phyloP scores from a whole-genome alignment of 1,140 invertebrate species.

The Steinernema khuongi region DNA sequence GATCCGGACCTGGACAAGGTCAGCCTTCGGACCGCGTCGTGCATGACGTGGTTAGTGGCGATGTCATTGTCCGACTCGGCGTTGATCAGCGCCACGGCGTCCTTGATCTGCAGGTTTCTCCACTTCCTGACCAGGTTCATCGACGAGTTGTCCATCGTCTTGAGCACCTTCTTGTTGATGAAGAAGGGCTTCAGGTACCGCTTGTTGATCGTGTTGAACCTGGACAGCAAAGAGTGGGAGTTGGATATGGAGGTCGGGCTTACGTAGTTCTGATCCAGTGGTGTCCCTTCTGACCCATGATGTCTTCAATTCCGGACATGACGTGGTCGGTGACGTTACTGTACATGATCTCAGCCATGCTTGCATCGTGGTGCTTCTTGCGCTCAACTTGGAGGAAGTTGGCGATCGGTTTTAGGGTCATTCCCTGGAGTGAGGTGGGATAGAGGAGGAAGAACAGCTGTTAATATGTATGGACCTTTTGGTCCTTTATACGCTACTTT shows the following conservation, averaged over 20 bases:
- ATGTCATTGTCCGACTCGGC: background rate
- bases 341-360: constrained; percentile 53
- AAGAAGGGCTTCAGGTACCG: constrained; percentile 46
- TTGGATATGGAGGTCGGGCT: constrained; percentile 21
- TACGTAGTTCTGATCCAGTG: constrained; percentile 51
- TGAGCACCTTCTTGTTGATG: constrained; percentile 42
- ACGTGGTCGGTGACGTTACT: constrained; percentile 50
- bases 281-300: constrained; percentile 50
- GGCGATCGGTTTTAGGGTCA: constrained; percentile 63
- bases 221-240: constrained; percentile 9
- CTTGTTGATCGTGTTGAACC: constrained; percentile 24
- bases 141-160: constrained; percentile 40
- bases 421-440: constrained; percentile 57
- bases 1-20: background rate
- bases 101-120: constrained; percentile 28
- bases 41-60: background rate
- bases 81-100: constrained; percentile 31
- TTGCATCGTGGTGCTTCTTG: constrained; percentile 45
- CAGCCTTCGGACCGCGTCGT: background rate
- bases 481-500: background rate
- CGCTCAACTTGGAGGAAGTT: constrained; percentile 62
- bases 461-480: too few species aligned
- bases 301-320: constrained; percentile 54
- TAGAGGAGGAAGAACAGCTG: background rate
- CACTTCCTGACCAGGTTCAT: constrained; percentile 42